phyloP scores from a whole-genome alignment of 2,888 invertebrate genomes.

The Acanthoscelides obtectus region DNA sequence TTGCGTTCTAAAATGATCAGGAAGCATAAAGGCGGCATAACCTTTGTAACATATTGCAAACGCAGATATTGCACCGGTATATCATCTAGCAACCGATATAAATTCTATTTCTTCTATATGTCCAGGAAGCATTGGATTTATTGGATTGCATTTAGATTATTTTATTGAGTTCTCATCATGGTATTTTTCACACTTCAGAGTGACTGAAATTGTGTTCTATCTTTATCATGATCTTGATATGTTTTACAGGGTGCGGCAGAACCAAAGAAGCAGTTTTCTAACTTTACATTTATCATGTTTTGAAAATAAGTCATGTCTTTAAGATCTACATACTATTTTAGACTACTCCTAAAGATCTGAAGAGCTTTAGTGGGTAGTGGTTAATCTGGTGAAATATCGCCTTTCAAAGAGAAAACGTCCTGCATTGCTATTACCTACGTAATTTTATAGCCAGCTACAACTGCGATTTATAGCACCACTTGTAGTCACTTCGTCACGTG shows the following conservation, averaged over 20 bases:
- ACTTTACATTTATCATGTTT: too few relatives aligned
- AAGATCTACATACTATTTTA: too few relatives aligned
- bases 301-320: too few relatives aligned
- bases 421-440: too few relatives aligned
- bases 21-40: neutral
- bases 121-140: neutral
- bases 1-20: neutral
- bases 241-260: neutral
- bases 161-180: neutral
- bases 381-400: too few relatives aligned
- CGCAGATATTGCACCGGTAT: neutral
- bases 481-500: too few relatives aligned
- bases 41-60: neutral
- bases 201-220: neutral
- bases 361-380: too few relatives aligned
- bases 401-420: too few relatives aligned
- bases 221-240: neutral
- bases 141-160: neutral
- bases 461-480: too few relatives aligned
- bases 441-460: too few relatives aligned
- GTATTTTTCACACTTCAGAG: neutral
- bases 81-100: neutral
- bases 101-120: neutral
- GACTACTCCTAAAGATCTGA: too few relatives aligned
- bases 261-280: too few relatives aligned